Evolutionary conservation across 37 sponge, comb jelly and placozoan genomes (phyloP).

Genomic region (Halichondria panicea): DNA sequence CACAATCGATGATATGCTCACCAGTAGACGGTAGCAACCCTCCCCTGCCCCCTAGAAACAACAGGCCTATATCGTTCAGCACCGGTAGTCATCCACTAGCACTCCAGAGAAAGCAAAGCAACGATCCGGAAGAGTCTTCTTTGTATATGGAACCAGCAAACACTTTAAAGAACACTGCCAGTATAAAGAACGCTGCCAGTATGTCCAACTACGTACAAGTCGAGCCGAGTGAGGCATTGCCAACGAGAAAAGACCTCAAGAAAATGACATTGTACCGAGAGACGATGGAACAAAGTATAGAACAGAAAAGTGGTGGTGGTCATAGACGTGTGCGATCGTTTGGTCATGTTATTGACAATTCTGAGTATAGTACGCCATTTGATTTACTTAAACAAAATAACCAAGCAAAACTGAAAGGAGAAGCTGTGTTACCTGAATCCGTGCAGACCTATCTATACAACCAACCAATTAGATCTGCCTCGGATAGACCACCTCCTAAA

Average conservation of each 20-base stretch:
- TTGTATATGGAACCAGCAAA: slow-evolving; percentile 40
- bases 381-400: background rate
- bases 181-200: too few relatives aligned
- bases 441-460: too few relatives aligned
- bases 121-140: background rate
- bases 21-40: slow-evolving; percentile 1
- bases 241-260: slow-evolving; percentile 8
- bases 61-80: background rate
- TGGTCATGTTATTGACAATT: slow-evolving; percentile 34
- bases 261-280: slow-evolving; percentile 12
- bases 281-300: slow-evolving; percentile 29
- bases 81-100: background rate
- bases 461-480: background rate
- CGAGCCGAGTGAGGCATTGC: background rate
- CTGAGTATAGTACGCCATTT: slow-evolving; percentile 47
- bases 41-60: slow-evolving; percentile 29
- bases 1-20: background rate
- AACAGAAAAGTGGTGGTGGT: background rate
- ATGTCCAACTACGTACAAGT: background rate
- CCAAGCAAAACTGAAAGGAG: too few relatives aligned
- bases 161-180: slow-evolving; percentile 14
- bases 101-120: background rate
- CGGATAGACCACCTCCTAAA: background rate
- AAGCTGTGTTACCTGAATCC: too few relatives aligned
- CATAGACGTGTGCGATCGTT: slow-evolving; percentile 3